These are phyloP conservation scores for Melanerpes formicivorus DNA, from an alignment of 2,113 vertebrate genomes.

Conservation along the genomic window DNA sequence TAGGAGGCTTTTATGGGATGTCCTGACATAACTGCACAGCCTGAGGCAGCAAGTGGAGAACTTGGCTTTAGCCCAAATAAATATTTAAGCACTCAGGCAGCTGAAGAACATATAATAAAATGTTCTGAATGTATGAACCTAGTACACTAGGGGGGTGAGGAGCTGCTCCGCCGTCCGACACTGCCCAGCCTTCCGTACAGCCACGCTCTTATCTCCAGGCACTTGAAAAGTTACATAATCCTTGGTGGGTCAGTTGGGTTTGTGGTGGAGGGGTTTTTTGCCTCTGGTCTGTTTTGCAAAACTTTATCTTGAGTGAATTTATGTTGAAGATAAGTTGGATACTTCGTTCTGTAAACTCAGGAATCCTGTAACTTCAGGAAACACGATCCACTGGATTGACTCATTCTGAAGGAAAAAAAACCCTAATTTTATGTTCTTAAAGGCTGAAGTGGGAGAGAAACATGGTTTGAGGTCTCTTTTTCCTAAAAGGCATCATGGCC, in stretches of 20 bases:
- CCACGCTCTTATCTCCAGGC: neutral
- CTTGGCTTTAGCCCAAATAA: constrained; percentile 37
- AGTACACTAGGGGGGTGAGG: neutral
- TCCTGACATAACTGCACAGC: neutral
- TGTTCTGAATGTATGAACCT: constrained; percentile 42
- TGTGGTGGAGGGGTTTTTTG: neutral
- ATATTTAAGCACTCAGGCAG: constrained; percentile 51
- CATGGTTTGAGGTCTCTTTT: constrained; percentile 24
- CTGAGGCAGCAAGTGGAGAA: neutral
- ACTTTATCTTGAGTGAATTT: neutral
- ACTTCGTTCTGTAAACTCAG: neutral
- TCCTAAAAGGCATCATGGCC: neutral
- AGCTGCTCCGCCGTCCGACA: neutral
- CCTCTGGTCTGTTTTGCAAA: neutral
- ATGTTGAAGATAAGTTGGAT: neutral
- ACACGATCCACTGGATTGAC: neutral
- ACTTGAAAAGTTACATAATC: neutral
- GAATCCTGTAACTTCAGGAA: neutral
- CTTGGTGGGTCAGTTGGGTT: neutral
- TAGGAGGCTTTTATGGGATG: neutral
- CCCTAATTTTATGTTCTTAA: neutral
- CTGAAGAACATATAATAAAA: constrained; percentile 59
- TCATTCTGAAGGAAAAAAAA: neutral
- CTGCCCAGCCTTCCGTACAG: neutral
- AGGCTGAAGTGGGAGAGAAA: neutral